phyloP scores from a whole-genome alignment of 2,113 vertebrate genomes.

The Bostrychus sinensis region DNA sequence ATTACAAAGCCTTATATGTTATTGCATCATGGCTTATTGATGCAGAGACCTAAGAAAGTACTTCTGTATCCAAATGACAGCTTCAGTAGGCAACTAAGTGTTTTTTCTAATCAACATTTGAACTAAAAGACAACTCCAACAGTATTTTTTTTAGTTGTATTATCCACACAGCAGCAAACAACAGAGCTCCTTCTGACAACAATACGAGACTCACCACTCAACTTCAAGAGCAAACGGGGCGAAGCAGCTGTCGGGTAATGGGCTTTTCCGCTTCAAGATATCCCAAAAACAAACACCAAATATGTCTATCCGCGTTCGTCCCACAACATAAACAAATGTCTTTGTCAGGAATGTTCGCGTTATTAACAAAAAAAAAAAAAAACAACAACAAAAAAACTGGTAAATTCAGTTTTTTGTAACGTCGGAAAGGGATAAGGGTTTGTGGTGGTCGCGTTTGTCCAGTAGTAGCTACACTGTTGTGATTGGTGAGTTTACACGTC shows the following conservation, averaged over 20 bases:
- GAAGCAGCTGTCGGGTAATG: constrained; percentile 52
- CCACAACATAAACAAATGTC: neutral
- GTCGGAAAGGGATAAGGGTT: constrained; percentile 20
- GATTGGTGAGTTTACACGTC: constrained; percentile 51
- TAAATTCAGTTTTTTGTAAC: constrained; percentile 31
- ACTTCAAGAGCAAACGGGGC: constrained; percentile 52
- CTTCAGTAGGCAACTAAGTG: too few species aligned
- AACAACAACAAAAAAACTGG: too few species aligned
- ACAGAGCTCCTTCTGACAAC: constrained; percentile 17
- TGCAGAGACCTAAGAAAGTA: too few species aligned
- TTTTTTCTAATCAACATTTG: too few species aligned
- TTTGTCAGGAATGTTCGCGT: constrained; percentile 10
- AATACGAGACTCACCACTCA: constrained; percentile 67
- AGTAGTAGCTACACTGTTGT: constrained; percentile 27
- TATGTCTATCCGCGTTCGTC: neutral
- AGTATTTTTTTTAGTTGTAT: neutral
- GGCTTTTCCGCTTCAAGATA: constrained; percentile 36
- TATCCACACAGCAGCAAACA: neutral
- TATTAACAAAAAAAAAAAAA: neutral
- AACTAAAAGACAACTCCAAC: neutral
- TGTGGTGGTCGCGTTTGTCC: constrained; percentile 51
- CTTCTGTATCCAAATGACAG: too few species aligned
- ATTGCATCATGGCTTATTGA: too few species aligned
- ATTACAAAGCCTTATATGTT: too few species aligned
- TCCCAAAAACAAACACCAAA: constrained; percentile 25